These are phyloP conservation scores for Tragelaphus strepsiceros DNA, from an alignment of 2,113 vertebrate genomes.

Conservation along the genomic window DNA sequence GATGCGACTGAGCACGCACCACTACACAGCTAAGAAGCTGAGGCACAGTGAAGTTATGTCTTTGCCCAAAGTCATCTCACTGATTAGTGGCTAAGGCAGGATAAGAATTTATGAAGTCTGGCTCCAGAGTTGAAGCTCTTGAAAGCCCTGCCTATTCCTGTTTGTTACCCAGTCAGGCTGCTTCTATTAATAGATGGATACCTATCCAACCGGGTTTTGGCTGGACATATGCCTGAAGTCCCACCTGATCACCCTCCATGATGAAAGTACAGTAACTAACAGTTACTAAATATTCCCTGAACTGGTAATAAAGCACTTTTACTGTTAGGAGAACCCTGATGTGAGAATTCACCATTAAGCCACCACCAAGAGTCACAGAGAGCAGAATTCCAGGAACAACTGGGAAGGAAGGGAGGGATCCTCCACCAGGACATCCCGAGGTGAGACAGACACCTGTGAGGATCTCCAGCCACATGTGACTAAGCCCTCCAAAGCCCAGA, in stretches of 20 bases:
- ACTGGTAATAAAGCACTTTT: background rate
- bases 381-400: background rate
- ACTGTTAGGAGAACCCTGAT: background rate
- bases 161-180: background rate
- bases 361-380: background rate
- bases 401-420: background rate
- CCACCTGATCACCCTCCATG: background rate
- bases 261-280: background rate
- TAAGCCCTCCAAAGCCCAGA: background rate
- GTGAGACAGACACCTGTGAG: background rate
- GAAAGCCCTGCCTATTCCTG: background rate
- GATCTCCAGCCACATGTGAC: background rate
- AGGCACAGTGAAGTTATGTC: background rate
- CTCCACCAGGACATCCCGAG: rapidly evolving
- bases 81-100: background rate
- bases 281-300: background rate
- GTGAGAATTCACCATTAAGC: background rate
- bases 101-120: background rate
- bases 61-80: background rate
- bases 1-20: rapidly evolving
- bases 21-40: background rate
- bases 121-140: background rate
- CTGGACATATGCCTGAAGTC: background rate
- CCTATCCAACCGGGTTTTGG: background rate
- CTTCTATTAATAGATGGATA: background rate